Evolutionary conservation across 2,888 invertebrate species (phyloP).

Genomic region (Scaptomyza reducta): DNA sequence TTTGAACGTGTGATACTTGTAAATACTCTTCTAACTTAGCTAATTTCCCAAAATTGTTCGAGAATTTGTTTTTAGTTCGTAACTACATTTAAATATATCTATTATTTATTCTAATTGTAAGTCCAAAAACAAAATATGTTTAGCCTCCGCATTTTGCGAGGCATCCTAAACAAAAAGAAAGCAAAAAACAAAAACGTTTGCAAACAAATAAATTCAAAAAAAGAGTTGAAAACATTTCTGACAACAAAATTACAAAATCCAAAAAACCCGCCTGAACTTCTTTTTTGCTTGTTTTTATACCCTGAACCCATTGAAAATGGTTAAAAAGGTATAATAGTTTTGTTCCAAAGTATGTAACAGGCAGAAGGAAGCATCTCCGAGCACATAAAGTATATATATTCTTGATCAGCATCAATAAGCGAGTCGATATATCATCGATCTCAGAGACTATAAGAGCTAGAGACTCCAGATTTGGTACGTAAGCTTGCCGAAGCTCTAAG

Average conservation of each 20-base stretch:
- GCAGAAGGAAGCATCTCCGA: too few relatives aligned
- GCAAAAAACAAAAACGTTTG: conserved; percentile 43
- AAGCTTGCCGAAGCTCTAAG: too few relatives aligned
- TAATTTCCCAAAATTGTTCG: conserved; percentile 51
- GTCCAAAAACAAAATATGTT: conserved; percentile 18
- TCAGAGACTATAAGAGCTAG: too few relatives aligned
- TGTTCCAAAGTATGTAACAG: too few relatives aligned
- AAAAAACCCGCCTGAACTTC: conserved; percentile 24
- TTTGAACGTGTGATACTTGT: conserved; percentile 72
- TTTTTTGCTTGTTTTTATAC: conserved; percentile 15
- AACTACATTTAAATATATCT: conserved; percentile 61
- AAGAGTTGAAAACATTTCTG: conserved; percentile 48
- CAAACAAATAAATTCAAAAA: conserved; percentile 45
- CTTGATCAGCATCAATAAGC: too few relatives aligned
- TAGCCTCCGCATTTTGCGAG: conserved; percentile 5
- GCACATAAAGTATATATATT: too few relatives aligned
- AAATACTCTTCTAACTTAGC: conserved; percentile 53
- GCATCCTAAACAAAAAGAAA: conserved; percentile 59
- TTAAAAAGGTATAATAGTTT: too few relatives aligned
- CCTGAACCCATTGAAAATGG: too few relatives aligned
- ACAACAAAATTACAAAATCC: conserved; percentile 47
- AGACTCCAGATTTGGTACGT: too few relatives aligned
- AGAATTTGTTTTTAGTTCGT: conserved; percentile 56
- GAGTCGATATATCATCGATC: too few relatives aligned
- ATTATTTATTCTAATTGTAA: conserved; percentile 75